Base-by-base conservation (phyloP, 37 sponge, comb jelly and placozoan species). In the Cliona cf. orientalis region DNA sequence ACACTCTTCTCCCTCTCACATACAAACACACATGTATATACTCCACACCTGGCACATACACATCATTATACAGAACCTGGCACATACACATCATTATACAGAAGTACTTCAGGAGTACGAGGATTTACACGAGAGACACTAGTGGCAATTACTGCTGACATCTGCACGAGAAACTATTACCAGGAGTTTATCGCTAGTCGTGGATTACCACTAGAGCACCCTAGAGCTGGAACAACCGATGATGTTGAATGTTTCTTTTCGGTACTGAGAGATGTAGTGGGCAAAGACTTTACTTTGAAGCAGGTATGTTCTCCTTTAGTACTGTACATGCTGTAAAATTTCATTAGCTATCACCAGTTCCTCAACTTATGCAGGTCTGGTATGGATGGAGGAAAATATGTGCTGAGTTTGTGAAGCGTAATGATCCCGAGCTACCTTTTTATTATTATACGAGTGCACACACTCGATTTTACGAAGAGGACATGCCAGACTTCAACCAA, bases 161-260 rank as follows among this genome's bases (percentile, higher is more conserved):
- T 22, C 29, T 14, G 6, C 7, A 62, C 28, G 11, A 62, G 74
- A 58, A 71, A 65, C 12, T 32, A 38, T 21, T 6, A 28, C 12
- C 63, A 61, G 26, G 28, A 12, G 22, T 61, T n/a, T n/a, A 11
- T 26, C 23, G 6, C 22, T 25, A n/a, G 26, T 25, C 22, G 23
- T 61, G 59, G 44, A 19, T n/a, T 59, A 2, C 56, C 39, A 34
- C 46, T 57, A 36, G 75, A 83, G 39, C 84, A 83, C 43, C 84
- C 75, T 5, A 41, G 84, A 45, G 65, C 84, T 2, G 46, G 67
- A 65, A 83, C 75, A 22, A 83, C 84, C 3, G 84, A 83, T 83
- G 67, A 83, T 40, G 45, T 72, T 1, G 73, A 82, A 58, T 82
- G 74, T 36, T 80, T 80, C 44, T 71, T 72, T 71, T 46, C 57